phyloP scores from a whole-genome alignment of 2,113 vertebrate genomes.

The Podarcis muralis region DNA sequence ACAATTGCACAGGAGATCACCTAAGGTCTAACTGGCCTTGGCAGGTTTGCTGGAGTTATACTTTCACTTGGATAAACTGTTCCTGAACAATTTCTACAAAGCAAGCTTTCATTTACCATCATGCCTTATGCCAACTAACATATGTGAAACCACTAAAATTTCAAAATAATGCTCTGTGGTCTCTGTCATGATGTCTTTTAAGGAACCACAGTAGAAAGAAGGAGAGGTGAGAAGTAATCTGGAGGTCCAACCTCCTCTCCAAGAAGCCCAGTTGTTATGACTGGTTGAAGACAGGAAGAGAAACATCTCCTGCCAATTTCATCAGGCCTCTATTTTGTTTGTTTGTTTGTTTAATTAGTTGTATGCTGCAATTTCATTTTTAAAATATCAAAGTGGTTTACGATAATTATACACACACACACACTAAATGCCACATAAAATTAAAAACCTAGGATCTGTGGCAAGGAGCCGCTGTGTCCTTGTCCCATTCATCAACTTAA shows the following conservation, averaged over 20 bases:
- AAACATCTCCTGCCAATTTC: neutral
- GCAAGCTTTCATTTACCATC: slow-evolving; percentile 38
- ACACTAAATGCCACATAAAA: too few relatives aligned
- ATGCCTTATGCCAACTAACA: neutral
- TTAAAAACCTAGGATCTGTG: too few relatives aligned
- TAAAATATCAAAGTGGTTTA: too few relatives aligned
- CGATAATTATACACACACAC: too few relatives aligned
- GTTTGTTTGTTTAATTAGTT: too few relatives aligned
- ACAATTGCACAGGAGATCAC: neutral
- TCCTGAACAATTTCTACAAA: slow-evolving; percentile 42
- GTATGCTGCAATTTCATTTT: too few relatives aligned
- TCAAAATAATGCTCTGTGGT: neutral
- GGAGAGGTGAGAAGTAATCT: neutral
- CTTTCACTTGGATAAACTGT: slow-evolving; percentile 40
- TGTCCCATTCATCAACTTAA: neutral
- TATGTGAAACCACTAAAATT: neutral
- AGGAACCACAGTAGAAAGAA: too few relatives aligned
- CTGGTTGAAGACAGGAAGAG: neutral
- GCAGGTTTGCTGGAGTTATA: slow-evolving; percentile 14
- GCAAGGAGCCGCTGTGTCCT: neutral
- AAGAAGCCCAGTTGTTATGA: neutral
- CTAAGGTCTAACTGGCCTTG: slow-evolving; percentile 33
- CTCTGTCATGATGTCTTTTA: neutral
- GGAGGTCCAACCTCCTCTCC: neutral
- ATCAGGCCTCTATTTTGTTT: neutral